Conservation (phyloP, 2,888 invertebrate genomes). For the Lamellibrachia columna region DNA sequence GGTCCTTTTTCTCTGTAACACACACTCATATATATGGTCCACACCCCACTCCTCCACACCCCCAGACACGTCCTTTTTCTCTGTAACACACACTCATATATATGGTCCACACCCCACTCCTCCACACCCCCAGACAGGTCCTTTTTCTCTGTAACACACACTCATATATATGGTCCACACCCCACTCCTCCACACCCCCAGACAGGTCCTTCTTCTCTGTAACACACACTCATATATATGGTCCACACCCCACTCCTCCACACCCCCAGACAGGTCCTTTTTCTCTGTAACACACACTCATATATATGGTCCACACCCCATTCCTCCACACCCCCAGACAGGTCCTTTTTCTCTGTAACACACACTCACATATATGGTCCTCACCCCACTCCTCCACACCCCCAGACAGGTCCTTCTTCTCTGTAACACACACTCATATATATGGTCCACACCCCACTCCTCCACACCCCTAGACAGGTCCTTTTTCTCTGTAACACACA, state of each 20-base stretch:
- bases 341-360: conserved; percentile 52
- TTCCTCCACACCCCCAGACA: conserved; percentile 38
- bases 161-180: too few relatives aligned
- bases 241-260: too few relatives aligned
- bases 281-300: neutral
- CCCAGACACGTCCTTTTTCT: too few relatives aligned
- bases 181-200: conserved; percentile 54
- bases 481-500: too few relatives aligned
- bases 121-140: conserved; percentile 40
- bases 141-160: conserved; percentile 51
- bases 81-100: too few relatives aligned
- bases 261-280: too few relatives aligned
- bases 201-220: neutral
- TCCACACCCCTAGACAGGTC: too few relatives aligned
- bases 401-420: neutral
- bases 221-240: neutral
- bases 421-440: neutral
- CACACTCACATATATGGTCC: too few relatives aligned
- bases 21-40: too few relatives aligned
- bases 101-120: neutral
- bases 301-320: conserved; percentile 20
- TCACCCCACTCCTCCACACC: conserved; percentile 54
- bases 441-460: too few relatives aligned
- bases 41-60: too few relatives aligned
- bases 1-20: too few relatives aligned